A percentile compares a stretch with the other conserved stretches of the same genome.
These are phyloP conservation scores for Temnothorax ravouxi DNA, from an alignment of 2,888 invertebrate species.

Conservation along the genomic window DNA sequence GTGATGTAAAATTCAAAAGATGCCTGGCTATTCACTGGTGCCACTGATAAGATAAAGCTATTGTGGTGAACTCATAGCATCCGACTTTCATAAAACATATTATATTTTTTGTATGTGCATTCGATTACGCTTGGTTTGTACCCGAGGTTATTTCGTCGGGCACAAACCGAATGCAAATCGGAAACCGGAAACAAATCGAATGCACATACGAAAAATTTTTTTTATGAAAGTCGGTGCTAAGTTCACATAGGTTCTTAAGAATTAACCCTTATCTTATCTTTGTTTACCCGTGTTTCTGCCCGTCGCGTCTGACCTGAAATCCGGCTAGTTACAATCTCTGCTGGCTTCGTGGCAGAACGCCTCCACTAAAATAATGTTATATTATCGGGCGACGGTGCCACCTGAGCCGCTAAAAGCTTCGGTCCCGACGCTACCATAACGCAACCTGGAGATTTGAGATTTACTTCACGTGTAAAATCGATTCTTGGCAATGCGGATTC, in stretches of 20 bases:
- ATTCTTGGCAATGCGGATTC: slow-evolving; percentile 18
- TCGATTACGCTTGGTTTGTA: too few species aligned
- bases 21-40: slow-evolving; percentile 52
- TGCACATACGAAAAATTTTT: too few species aligned
- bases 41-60: too few species aligned
- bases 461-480: slow-evolving; percentile 63
- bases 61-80: too few species aligned
- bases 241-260: too few species aligned
- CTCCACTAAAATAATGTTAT: slow-evolving; percentile 78
- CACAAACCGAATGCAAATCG: too few species aligned
- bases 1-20: slow-evolving; percentile 65
- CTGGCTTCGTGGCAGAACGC: slow-evolving; percentile 69
- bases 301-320: slow-evolving; percentile 42
- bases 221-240: too few species aligned
- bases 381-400: slow-evolving; percentile 75
- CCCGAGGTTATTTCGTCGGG: too few species aligned
- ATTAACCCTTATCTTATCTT: slow-evolving; percentile 33
- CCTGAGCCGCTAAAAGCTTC: slow-evolving; percentile 84
- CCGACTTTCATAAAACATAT: too few species aligned
- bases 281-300: slow-evolving; percentile 63
- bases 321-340: slow-evolving; percentile 74
- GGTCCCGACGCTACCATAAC: slow-evolving; percentile 71
- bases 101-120: too few species aligned
- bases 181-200: too few species aligned
- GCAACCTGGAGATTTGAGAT: slow-evolving; percentile 71